Evolutionary conservation across 2,113 vertebrate genomes (phyloP).

Genomic region (Acanthochromis polyacanthus): DNA sequence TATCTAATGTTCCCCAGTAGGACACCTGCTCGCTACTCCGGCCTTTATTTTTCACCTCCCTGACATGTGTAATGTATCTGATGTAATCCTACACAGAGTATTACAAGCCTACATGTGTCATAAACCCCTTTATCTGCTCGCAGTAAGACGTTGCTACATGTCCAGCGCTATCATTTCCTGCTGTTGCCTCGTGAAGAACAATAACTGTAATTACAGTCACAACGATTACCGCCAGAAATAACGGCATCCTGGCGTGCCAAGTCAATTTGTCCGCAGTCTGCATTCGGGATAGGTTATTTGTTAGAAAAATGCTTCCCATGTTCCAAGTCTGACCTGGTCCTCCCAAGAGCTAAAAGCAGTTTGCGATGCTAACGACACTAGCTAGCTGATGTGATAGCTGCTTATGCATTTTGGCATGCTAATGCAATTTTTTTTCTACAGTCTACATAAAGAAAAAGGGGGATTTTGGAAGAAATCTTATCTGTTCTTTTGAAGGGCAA

Average conservation of each 20-base stretch:
- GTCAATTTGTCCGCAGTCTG: not conserved
- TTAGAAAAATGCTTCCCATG: not conserved
- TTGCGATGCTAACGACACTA: too few relatives aligned
- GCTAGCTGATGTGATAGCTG: too few relatives aligned
- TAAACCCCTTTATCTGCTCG: not conserved
- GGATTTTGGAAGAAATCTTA: too few relatives aligned
- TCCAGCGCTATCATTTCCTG: not conserved
- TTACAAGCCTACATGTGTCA: not conserved
- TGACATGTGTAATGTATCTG: not conserved
- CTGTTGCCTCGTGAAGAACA: not conserved
- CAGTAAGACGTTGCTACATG: not conserved
- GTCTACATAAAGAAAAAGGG: too few relatives aligned
- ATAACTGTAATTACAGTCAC: not conserved
- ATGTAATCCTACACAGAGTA: not conserved
- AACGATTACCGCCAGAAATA: not conserved
- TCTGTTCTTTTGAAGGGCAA: too few relatives aligned
- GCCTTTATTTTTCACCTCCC: not conserved
- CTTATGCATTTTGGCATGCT: too few relatives aligned
- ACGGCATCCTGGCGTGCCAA: not conserved
- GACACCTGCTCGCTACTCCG: slow-evolving; percentile 17
- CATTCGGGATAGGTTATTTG: not conserved
- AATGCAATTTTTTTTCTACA: too few relatives aligned
- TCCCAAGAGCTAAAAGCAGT: too few relatives aligned
- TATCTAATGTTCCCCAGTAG: not conserved
- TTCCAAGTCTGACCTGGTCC: not conserved